Conservation (phyloP, 2,797 vertebrate species). For the Oreonectes daqikongensis region DNA sequence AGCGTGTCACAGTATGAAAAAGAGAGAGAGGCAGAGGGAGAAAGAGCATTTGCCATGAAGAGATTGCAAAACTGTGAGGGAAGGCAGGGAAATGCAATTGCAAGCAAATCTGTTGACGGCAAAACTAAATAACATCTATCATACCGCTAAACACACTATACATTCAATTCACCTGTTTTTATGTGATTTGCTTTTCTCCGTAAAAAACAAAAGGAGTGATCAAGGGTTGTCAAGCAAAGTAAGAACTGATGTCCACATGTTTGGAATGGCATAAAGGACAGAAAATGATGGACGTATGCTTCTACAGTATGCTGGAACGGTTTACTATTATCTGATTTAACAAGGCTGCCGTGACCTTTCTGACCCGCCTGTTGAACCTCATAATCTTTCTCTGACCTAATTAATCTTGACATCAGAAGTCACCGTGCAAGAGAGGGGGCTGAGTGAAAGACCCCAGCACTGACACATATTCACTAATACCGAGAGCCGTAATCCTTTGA, state of each 20-base stretch:
- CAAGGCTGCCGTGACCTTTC: conserved; percentile 1
- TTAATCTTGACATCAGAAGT: conserved; percentile 36
- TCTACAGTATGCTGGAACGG: no score
- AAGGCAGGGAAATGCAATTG: conserved; percentile 19
- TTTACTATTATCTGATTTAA: neutral
- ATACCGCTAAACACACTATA: neutral
- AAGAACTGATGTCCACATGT: neutral
- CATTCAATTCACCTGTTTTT: neutral
- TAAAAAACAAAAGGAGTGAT: no score
- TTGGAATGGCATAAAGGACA: neutral
- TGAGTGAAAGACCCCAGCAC: neutral
- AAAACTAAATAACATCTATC: neutral
- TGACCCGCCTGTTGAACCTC: conserved; percentile 20
- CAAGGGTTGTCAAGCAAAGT: no score
- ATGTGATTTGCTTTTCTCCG: no score
- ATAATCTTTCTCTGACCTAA: conserved; percentile 44
- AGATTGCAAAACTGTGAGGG: conserved; percentile 36
- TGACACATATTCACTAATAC: conserved; percentile 20
- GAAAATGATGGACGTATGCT: no score
- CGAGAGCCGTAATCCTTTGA: conserved; percentile 20
- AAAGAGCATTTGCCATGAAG: conserved; percentile 34
- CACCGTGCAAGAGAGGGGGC: neutral
- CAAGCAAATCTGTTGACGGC: neutral
- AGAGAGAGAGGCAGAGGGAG: conserved; percentile 37
- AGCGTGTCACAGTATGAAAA: conserved; percentile 53